Evolutionary conservation across 2,888 invertebrate genomes (phyloP).

Genomic region (Lasioglossum vierecki): DNA sequence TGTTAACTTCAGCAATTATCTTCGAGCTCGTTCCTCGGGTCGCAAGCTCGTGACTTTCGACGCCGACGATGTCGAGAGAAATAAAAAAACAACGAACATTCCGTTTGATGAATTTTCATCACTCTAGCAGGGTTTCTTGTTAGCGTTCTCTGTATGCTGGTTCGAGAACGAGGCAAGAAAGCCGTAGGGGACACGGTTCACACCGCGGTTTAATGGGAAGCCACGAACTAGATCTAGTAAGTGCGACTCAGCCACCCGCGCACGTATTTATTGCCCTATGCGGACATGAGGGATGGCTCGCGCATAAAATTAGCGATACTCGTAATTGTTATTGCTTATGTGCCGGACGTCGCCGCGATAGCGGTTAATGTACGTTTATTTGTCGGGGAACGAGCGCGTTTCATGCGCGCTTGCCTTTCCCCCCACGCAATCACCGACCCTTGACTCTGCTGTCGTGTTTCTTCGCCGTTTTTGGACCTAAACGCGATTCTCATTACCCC

Average conservation of each 20-base stretch:
- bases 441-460: slow-evolving; percentile 8
- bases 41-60: background rate
- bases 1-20: slow-evolving; percentile 8
- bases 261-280: slow-evolving; percentile 74
- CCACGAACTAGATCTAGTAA: slow-evolving; percentile 77
- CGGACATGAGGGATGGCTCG: slow-evolving; percentile 77
- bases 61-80: background rate
- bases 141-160: slow-evolving; percentile 23
- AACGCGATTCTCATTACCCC: background rate
- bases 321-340: slow-evolving; percentile 81
- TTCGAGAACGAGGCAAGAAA: slow-evolving; percentile 22
- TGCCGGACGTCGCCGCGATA: slow-evolving; percentile 65
- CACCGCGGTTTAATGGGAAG: slow-evolving; percentile 78
- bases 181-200: slow-evolving; percentile 77
- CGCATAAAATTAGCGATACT: slow-evolving; percentile 79
- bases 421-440: slow-evolving; percentile 40
- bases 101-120: slow-evolving; percentile 3
- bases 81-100: background rate
- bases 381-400: slow-evolving; percentile 56
- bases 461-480: slow-evolving; percentile 9
- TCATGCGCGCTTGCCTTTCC: slow-evolving; percentile 69
- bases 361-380: slow-evolving; percentile 60
- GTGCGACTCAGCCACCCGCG: slow-evolving; percentile 62
- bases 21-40: background rate
- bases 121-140: slow-evolving; percentile 6